These are phyloP conservation scores for Cathartes aura DNA, from an alignment of 2,113 vertebrate species.

Conservation along the genomic window DNA sequence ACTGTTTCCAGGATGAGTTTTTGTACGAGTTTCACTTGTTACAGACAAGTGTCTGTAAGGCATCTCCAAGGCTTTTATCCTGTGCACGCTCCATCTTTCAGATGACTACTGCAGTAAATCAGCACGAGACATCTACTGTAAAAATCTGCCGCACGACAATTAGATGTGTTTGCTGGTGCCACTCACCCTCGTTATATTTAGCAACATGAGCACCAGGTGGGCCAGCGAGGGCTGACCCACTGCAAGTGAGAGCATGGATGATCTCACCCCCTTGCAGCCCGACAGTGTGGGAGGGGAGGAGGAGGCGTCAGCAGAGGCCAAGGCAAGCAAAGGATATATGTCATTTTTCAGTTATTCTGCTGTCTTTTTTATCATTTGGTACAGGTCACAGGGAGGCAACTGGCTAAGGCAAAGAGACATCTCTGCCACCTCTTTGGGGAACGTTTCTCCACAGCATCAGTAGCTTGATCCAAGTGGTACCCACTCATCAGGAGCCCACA, in stretches of 20 bases:
- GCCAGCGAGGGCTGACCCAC: neutral
- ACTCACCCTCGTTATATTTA: constrained; percentile 20
- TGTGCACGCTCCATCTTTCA: neutral
- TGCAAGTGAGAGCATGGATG: neutral
- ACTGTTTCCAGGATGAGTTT: neutral
- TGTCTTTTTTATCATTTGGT: neutral
- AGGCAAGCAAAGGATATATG: neutral
- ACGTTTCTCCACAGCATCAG: neutral
- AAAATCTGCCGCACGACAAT: neutral
- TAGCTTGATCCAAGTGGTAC: neutral
- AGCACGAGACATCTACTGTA: neutral
- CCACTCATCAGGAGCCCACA: neutral
- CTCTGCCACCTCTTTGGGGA: neutral
- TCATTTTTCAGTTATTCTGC: neutral
- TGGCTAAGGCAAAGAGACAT: neutral
- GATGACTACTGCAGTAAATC: neutral
- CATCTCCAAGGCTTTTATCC: neutral
- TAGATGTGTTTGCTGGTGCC: neutral
- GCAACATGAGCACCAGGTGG: constrained; percentile 12
- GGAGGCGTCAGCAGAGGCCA: neutral
- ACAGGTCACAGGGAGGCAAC: neutral
- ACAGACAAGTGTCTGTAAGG: neutral
- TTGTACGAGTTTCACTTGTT: neutral
- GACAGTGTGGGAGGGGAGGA: neutral
- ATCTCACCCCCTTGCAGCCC: neutral